These are phyloP conservation scores for Trichonephila clavata DNA, from an alignment of 1,140 invertebrate species.

Conservation along the genomic window DNA sequence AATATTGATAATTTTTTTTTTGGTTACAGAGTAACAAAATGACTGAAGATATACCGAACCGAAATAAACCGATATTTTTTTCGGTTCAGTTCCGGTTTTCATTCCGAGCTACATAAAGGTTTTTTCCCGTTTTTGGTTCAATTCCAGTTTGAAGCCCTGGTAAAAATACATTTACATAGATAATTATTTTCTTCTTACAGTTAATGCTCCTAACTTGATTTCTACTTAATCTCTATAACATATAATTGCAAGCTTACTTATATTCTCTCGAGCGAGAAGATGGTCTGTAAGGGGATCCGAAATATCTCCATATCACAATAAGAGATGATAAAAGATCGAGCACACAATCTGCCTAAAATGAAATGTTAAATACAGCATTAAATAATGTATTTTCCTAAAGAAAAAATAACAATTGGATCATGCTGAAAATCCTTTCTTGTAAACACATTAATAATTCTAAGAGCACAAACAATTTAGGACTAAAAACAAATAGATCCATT, in stretches of 20 bases:
- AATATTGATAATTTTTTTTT: too few relatives aligned
- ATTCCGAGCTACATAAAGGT: too few relatives aligned
- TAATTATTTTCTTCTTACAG: too few relatives aligned
- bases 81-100: too few relatives aligned
- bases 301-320: constrained; percentile 68
- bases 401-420: background rate
- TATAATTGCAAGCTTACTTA: constrained; percentile 31
- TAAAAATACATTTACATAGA: too few relatives aligned
- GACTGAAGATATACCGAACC: too few relatives aligned
- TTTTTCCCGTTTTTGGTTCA: too few relatives aligned
- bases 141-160: too few relatives aligned
- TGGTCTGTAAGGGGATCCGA: constrained; percentile 52
- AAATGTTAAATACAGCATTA: background rate
- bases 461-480: background rate
- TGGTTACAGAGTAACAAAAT: too few relatives aligned
- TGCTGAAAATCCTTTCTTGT: background rate
- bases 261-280: constrained; percentile 44
- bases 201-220: too few relatives aligned
- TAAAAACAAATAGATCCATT: background rate
- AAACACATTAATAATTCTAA: background rate
- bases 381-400: background rate
- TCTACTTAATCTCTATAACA: too few relatives aligned
- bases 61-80: too few relatives aligned
- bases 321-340: constrained; percentile 53
- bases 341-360: constrained; percentile 58